Base-by-base conservation (phyloP, 2,888 invertebrate species). In the Pilophorus perplexus region DNA sequence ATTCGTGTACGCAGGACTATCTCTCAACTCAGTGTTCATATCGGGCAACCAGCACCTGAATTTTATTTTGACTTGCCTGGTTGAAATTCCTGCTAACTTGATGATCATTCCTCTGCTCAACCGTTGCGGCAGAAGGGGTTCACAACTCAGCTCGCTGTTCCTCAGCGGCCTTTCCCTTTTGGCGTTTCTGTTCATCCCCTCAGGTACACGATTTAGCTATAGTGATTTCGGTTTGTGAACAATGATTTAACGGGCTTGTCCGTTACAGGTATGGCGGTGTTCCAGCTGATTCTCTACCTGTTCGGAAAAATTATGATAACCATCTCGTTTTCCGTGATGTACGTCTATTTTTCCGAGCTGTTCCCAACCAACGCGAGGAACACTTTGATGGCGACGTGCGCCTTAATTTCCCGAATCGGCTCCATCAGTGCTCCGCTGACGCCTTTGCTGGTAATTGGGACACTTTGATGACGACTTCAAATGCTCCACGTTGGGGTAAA, bases 1-100 rank as follows among this genome's bases (percentile, higher is more conserved):
- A 0, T 85, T 90, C 70, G 85, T 90, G 18, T 91, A 89, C 76
- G 90, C 89, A 73, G 91, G 91, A 0, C 77, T 91, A 28, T 88
- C 88, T 0, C 80, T 91, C 64, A 89, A 88, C 77, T 85, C 90
- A 0, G 88, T 89, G 2, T 81, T 86, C 0, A 77, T 91, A 50
- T 84, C 84, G n/a, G 90, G 89, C 1, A 85, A 89, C 75, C 84
- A 84, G 72, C 90, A 90, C 75, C 76, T 87, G 10, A 90, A 90
- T 77, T 91, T 88, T 74, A 85, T 88, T 87, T 14, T 73, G 28
- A 72, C 71, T 5, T 69, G 69, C 23, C 25, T 71, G 16, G 71
- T 72, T 20, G 70, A 75, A 71, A 68, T 75, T 65, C 74, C 75
- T 70, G 68, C 74, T 69, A 42, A 74, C 69, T 42, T 74, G 65